Evolutionary conservation across 2,113 vertebrate species (phyloP), one percentile per base, ranked within the genome.

Genomic region (Calyptommatus sinebrachiatus): DNA sequence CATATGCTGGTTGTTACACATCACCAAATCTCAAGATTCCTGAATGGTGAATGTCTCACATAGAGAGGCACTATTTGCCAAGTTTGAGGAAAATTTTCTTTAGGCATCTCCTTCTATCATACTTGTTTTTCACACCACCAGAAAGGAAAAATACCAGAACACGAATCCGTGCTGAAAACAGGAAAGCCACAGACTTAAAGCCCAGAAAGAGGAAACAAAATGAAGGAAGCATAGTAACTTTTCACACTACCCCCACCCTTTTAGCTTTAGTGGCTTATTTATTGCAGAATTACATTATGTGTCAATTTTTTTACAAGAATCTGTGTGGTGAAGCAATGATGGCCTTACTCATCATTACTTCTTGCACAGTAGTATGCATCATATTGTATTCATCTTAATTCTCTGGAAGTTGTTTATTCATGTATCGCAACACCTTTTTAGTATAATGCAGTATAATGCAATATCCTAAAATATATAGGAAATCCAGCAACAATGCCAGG

Each of bases 141-240:
- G 35, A 73, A 78, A 68, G 26, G 26, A 29, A 57, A n/a, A 73
- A 45, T 48, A 46, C 60, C 20, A 35, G 22, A 70, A 76, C 20
- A 71, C 18, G 8, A 73, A 31, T 62, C n/a, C 24, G 48, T 24
- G 14, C 63, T 35, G 28, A 73, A 73, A 78, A 78, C 72, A 71
- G 57, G 66, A 75, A 79, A 79, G 41, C 65, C 57, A 20, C 41
- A 41, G 16, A 6, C 5, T 68, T 48, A 67, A 57, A 67, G 53
- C 48, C 16, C 66, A 24, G 21, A 73, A 76, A 80, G 68, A 80
- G 76, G 82, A 67, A 76, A 72, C 8, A 60, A 45, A 57, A 60
- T 76, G 60, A 66, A 66, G 73, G 73, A 84, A 80, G 68, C n/a
- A 78, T 73, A 26, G 70, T 50, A 67, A 28, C 20, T 74, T 63